phyloP scores from a whole-genome alignment of 1,140 invertebrate genomes.

The Polyergus mexicanus region DNA sequence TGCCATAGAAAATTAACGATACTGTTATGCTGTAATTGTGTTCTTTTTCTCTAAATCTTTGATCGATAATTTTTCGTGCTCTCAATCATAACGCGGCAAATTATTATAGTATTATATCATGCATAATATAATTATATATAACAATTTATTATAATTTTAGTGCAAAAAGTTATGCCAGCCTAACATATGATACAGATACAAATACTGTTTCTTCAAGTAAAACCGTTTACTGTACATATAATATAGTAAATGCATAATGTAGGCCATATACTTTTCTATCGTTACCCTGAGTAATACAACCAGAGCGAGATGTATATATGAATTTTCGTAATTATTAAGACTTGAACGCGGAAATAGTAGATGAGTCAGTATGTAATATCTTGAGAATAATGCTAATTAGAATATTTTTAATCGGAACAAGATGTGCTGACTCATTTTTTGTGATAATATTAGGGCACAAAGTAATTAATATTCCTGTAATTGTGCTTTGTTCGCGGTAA shows the following conservation, averaged over 20 bases:
- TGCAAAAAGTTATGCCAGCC: background rate
- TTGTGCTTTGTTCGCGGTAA: conserved; percentile 56
- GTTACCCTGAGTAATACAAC: conserved; percentile 51
- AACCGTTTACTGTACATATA: conserved; percentile 26
- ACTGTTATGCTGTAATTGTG: background rate
- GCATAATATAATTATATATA: no score
- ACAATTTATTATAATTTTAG: no score
- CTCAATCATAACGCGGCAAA: no score
- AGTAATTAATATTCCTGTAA: conserved; percentile 65
- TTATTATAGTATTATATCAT: no score
- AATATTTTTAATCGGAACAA: conserved; percentile 3
- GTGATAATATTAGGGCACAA: conserved; percentile 75
- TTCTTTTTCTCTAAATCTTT: background rate
- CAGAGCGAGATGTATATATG: conserved; percentile 54
- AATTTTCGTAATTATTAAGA: conserved; percentile 58
- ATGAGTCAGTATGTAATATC: conserved; percentile 29
- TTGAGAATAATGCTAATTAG: conserved; percentile 16
- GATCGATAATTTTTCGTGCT: background rate
- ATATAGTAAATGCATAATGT: conserved; percentile 5
- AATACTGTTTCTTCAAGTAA: background rate
- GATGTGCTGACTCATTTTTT: conserved; percentile 65
- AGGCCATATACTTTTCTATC: conserved; percentile 66
- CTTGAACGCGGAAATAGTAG: conserved; percentile 30
- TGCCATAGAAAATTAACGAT: conserved; percentile 7
- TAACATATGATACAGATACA: background rate